phyloP scores from a whole-genome alignment of 1,140 invertebrate species.

The Ladona fulva region DNA sequence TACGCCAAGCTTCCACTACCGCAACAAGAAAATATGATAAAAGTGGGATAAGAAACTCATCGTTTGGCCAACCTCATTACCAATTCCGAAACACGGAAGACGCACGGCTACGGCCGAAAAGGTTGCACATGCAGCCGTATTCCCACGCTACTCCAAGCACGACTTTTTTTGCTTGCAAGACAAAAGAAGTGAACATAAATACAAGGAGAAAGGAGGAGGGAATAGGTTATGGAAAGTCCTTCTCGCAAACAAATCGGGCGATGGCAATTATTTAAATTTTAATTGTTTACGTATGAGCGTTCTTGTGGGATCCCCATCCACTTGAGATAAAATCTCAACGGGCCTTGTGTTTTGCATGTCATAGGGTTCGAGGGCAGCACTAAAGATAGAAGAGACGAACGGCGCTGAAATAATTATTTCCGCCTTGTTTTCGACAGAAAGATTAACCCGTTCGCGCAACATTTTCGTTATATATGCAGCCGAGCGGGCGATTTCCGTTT shows the following conservation, averaged over 20 bases:
- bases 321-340: neutral
- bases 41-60: too few relatives aligned
- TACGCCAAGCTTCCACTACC: too few relatives aligned
- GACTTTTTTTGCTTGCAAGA: too few relatives aligned
- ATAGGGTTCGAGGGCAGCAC: neutral
- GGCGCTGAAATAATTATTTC: neutral
- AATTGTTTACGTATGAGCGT: neutral
- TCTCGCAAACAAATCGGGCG: neutral
- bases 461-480: neutral
- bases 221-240: neutral
- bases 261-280: slow-evolving; percentile 8
- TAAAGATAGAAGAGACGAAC: neutral
- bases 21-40: too few relatives aligned
- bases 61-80: too few relatives aligned
- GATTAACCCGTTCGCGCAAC: neutral
- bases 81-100: too few relatives aligned
- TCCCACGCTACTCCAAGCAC: too few relatives aligned
- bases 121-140: too few relatives aligned
- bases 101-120: too few relatives aligned
- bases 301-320: neutral
- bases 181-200: too few relatives aligned
- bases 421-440: neutral
- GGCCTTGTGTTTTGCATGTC: neutral
- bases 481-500: neutral
- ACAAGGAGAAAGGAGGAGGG: too few relatives aligned